Evolutionary conservation across 2,888 invertebrate species (phyloP).

Genomic region (Philaethria dido): DNA sequence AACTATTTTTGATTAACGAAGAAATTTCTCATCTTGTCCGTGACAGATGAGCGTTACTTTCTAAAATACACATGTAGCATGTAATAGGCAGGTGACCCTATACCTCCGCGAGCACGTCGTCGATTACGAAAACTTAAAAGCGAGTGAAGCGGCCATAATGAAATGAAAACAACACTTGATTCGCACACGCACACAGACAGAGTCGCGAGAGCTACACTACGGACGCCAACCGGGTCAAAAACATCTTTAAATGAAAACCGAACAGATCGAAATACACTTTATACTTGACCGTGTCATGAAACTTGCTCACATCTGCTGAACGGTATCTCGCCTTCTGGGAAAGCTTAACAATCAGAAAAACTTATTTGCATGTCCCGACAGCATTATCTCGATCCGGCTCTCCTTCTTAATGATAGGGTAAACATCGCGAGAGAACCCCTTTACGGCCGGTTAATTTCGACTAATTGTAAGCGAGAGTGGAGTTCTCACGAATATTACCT

Average conservation of each 20-base stretch:
- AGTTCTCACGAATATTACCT: conserved; percentile 80
- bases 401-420: conserved; percentile 75
- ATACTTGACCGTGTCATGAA: conserved; percentile 80
- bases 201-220: conserved; percentile 38
- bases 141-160: conserved; percentile 78
- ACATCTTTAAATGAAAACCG: conserved; percentile 79
- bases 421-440: conserved; percentile 70
- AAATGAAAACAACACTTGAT: conserved; percentile 76
- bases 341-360: conserved; percentile 78
- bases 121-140: conserved; percentile 81
- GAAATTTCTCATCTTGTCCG: conserved; percentile 41
- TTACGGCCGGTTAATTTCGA: conserved; percentile 74
- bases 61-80: conserved; percentile 29
- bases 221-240: conserved; percentile 79
- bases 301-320: conserved; percentile 76
- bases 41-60: conserved; percentile 40
- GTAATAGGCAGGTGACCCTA: conserved; percentile 61
- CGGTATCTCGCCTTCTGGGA: conserved; percentile 81
- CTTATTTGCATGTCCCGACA: conserved; percentile 77
- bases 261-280: conserved; percentile 77
- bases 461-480: conserved; percentile 74
- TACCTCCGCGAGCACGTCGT: conserved; percentile 66
- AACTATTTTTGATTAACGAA: conserved; percentile 51
- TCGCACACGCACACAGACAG: conserved; percentile 63
- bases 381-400: conserved; percentile 71